phyloP scores from a whole-genome alignment of 2,113 vertebrate species.

The Abramis brama region DNA sequence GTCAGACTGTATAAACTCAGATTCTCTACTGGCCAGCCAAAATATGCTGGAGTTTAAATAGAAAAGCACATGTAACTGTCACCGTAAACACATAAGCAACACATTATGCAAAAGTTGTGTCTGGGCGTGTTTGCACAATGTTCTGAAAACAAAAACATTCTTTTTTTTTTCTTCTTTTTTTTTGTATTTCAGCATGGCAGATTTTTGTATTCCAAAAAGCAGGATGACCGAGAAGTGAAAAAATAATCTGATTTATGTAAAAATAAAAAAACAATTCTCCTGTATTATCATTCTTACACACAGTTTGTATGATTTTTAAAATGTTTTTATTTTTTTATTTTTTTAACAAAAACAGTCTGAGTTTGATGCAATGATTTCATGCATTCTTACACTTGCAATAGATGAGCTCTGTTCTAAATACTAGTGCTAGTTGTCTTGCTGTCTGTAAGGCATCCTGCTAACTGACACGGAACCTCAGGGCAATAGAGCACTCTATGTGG shows the following conservation, averaged over 20 bases:
- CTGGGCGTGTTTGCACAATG: constrained; percentile 27
- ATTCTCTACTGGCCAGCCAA: constrained; percentile 28
- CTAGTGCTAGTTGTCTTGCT: neutral
- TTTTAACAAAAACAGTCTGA: neutral
- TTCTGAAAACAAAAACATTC: constrained; percentile 2
- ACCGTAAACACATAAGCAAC: constrained; percentile 40
- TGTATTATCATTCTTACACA: neutral
- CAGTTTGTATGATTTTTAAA: neutral
- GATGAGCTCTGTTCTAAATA: neutral
- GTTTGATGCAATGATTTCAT: neutral
- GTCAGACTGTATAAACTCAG: constrained; percentile 54
- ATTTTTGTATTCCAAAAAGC: neutral
- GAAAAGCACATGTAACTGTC: constrained; percentile 48
- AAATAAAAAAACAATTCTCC: neutral
- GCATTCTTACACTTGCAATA: neutral
- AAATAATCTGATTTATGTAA: neutral
- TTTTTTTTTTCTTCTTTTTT: no score
- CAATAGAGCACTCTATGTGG: neutral
- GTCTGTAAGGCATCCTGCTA: neutral
- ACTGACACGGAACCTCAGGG: neutral
- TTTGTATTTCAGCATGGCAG: no score
- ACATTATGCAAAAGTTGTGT: constrained; percentile 28
- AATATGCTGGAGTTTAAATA: constrained; percentile 39
- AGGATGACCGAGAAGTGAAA: no score
- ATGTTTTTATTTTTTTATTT: neutral